These are phyloP conservation scores for Rhopilema esculentum DNA, from an alignment of 30 jellyfish, hydroid and myxozoan species.

Conservation along the genomic window DNA sequence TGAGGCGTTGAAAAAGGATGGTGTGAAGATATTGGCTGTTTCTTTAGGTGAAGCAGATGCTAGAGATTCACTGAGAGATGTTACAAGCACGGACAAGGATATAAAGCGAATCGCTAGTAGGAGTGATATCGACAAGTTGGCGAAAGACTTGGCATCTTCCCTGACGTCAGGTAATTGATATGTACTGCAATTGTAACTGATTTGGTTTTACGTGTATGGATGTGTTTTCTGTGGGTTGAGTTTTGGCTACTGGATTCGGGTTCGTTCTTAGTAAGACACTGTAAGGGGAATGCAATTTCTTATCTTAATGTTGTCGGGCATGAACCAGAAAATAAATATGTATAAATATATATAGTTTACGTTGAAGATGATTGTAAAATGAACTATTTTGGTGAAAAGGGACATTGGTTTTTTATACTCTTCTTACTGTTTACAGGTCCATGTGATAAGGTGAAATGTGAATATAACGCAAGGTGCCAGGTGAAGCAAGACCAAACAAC, in stretches of 20 bases:
- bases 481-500: conserved; percentile 19
- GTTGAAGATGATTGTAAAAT: too few relatives aligned
- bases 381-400: neutral
- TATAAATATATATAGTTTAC: too few relatives aligned
- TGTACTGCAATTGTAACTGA: neutral
- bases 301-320: too few relatives aligned
- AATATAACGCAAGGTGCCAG: conserved; percentile 44
- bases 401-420: neutral
- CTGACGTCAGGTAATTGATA: neutral
- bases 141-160: neutral
- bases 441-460: conserved; percentile 48
- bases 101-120: neutral
- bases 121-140: neutral
- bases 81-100: neutral
- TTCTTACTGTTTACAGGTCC: conserved; percentile 29
- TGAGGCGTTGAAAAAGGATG: neutral
- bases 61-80: neutral
- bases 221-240: too few relatives aligned
- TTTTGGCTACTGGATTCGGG: too few relatives aligned
- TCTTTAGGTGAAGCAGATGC: conserved; percentile 21
- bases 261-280: too few relatives aligned
- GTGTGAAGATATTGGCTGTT: conserved; percentile 45
- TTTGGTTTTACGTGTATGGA: neutral
- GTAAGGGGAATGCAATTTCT: too few relatives aligned
- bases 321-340: too few relatives aligned